Evolutionary conservation across 2,797 vertebrate genomes (phyloP).

Genomic region (Melanotaenia pygmaea): DNA sequence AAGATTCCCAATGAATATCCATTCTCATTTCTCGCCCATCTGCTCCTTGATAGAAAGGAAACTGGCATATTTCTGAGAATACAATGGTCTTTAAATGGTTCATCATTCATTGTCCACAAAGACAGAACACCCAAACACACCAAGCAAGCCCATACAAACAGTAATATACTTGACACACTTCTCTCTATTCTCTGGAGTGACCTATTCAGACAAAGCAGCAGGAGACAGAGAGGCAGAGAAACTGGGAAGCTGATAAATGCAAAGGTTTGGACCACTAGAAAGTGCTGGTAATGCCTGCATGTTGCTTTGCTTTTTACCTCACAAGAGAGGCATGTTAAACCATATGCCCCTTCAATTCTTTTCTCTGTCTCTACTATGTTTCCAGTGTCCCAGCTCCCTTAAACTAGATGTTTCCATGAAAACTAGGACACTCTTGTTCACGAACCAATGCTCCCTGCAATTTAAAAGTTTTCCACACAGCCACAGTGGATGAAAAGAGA

Average conservation of each 20-base stretch:
- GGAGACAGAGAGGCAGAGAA: constrained; percentile 65
- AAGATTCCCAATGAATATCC: constrained; percentile 74
- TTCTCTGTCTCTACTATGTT: constrained; percentile 35
- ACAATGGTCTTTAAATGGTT: constrained; percentile 72
- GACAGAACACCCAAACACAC: constrained; percentile 72
- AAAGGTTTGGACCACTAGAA: constrained; percentile 62
- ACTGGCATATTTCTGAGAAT: constrained; percentile 60
- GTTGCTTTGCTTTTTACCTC: constrained; percentile 56
- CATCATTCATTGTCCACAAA: constrained; percentile 73
- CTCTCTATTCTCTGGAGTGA: constrained; percentile 65
- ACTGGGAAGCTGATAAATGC: constrained; percentile 66
- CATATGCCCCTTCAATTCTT: constrained; percentile 61
- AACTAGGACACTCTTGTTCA: constrained; percentile 70
- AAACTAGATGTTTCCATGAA: constrained; percentile 58
- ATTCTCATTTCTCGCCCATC: constrained; percentile 80
- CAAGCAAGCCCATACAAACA: constrained; percentile 58
- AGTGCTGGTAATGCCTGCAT: constrained; percentile 52
- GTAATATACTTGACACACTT: constrained; percentile 75
- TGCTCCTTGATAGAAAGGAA: constrained; percentile 71
- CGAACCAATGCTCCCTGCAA: constrained; percentile 45
- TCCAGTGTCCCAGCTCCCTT: constrained; percentile 37
- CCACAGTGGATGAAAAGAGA: constrained; percentile 20
- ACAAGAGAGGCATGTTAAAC: constrained; percentile 72
- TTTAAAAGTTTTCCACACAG: constrained; percentile 39
- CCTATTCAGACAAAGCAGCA: constrained; percentile 74